Base-by-base conservation (phyloP, 1,140 invertebrate genomes). In the Lucilia cuprina region DNA sequence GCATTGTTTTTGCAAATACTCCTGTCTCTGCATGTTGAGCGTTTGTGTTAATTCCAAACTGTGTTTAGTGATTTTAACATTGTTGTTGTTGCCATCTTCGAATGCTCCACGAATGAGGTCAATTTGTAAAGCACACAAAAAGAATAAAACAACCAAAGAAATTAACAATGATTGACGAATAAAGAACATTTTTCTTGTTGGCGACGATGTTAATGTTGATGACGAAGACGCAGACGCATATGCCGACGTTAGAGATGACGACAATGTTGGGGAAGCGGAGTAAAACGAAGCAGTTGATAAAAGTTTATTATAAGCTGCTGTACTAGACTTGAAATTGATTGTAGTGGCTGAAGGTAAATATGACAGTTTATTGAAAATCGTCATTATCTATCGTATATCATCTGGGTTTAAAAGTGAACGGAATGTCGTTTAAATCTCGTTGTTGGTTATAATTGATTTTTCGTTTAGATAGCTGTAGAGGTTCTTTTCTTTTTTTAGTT, bases 1-100 rank as follows among this genome's bases (percentile, higher is more conserved):
- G 88, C 95, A 96, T 85, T 93, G 93, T 83, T 93, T 92, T 86
- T 95, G 94, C 83, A 96, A 91, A 19, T 93, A 91, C 88, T 96
- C 95, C 88, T 95, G 95, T 5, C 95, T 92, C 49, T 92, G 92
- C 80, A 95, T 91, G 86, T 94, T 94, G 86, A 93, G 91, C 12
- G 93, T 93, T 87, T 94, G 93, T 85, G 93, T 94, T 86, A 94
- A 88, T 86, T 94, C 93, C 86, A 93, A 89, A 13, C 93, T 92
- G 85, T 93, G 93, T 74, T 92, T 89, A 82, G 88, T 87, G 21
- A 91, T 89, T 84, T 91, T 90, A 7, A 91, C 89, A 75, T 90
- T 91, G 77, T 90, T 90, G 70, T 91, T 91, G 80, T 91, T 91
- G 85, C 87, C 89, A 83, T 91, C 89, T 80, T 90, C 89, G 41